A percentile compares a stretch with the other conserved stretches of the same genome.
Conservation (phyloP, 2,113 vertebrate species). For the Zosterops borbonicus region DNA sequence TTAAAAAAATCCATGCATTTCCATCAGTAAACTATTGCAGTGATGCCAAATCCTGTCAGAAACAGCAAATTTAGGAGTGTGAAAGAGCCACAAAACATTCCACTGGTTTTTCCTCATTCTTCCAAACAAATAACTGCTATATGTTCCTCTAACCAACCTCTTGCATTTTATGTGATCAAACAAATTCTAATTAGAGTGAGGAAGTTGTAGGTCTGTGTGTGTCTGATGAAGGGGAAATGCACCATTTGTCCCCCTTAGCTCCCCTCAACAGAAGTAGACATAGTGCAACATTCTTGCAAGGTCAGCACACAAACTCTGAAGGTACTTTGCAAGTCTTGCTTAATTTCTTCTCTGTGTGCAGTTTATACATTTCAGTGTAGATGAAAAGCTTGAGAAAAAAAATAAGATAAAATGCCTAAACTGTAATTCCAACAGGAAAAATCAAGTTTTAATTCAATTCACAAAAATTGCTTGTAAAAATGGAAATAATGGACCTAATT, state of each 20-base stretch:
- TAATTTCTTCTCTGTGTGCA: background rate
- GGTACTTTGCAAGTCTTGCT: background rate
- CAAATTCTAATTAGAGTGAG: background rate
- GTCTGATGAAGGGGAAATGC: background rate
- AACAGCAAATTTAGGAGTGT: background rate
- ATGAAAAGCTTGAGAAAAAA: background rate
- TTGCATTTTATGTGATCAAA: background rate
- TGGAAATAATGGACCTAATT: background rate
- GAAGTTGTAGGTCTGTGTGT: background rate
- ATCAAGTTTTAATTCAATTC: slow-evolving; percentile 27
- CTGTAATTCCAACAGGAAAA: background rate
- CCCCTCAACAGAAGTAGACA: background rate
- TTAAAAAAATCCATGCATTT: background rate
- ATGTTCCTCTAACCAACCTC: background rate
- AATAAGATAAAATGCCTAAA: background rate
- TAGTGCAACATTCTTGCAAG: background rate
- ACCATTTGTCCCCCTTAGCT: background rate
- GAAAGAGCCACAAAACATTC: background rate
- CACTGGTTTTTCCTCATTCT: background rate
- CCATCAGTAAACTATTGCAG: background rate
- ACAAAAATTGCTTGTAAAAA: background rate
- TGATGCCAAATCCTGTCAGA: background rate
- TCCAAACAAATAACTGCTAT: background rate
- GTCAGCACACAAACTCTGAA: background rate
- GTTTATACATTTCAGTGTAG: background rate